These are phyloP conservation scores for Hirtodrosophila cameraria DNA, from an alignment of 2,888 invertebrate species.

Conservation along the genomic window DNA sequence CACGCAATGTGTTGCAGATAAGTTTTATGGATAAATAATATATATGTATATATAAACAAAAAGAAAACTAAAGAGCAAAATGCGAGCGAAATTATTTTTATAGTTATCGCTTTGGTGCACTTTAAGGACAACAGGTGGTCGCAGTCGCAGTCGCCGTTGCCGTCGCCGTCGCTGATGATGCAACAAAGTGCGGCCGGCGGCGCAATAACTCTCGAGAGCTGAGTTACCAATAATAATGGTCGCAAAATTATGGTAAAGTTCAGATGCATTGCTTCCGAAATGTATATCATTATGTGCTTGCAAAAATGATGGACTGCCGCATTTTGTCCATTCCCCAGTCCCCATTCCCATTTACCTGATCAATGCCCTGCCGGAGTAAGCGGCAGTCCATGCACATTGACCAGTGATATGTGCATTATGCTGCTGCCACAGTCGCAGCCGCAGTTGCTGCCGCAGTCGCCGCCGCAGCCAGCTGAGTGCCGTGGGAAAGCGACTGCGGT, in stretches of 20 bases:
- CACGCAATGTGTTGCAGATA: conserved; percentile 54
- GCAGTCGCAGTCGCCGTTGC: not conserved
- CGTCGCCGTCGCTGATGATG: conserved; percentile 32
- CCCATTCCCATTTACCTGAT: conserved; percentile 36
- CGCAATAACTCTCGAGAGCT: conserved; percentile 14
- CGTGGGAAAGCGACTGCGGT: conserved; percentile 66
- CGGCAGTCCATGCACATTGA: conserved; percentile 4
- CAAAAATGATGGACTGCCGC: conserved; percentile 67
- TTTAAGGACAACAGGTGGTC: conserved; percentile 77
- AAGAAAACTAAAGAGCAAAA: conserved; percentile 18
- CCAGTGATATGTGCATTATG: conserved; percentile 40
- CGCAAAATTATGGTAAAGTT: conserved; percentile 72
- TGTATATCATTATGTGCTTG: conserved; percentile 73
- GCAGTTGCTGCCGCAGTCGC: conserved; percentile 7
- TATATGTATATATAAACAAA: conserved; percentile 15
- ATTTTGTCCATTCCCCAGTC: conserved; percentile 45
- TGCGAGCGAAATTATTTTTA: conserved; percentile 54
- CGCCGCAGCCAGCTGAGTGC: conserved; percentile 31
- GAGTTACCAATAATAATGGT: conserved; percentile 64
- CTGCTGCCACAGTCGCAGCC: conserved; percentile 3
- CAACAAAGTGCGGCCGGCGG: conserved; percentile 52
- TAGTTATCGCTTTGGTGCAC: conserved; percentile 57
- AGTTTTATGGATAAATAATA: conserved; percentile 49
- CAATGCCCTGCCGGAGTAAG: conserved; percentile 30
- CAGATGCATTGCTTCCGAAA: conserved; percentile 76